Evolutionary conservation across 2,113 vertebrate genomes (phyloP), one percentile per base, ranked within the genome.

Genomic region (Lasiurus borealis): DNA sequence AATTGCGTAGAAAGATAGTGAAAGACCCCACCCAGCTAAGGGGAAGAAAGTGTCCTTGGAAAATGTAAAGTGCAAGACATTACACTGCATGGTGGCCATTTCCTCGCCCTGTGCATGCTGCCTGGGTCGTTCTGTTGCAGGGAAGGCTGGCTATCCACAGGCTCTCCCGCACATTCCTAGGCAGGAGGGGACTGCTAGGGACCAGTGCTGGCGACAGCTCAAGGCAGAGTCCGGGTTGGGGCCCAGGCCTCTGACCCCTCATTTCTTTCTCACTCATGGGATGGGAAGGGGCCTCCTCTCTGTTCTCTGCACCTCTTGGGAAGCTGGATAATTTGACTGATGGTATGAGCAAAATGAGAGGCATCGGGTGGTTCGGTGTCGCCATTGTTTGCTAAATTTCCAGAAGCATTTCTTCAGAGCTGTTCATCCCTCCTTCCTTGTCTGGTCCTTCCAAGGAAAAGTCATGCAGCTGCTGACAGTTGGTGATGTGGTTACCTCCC

Each of bases 341-440:
- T 25, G 78, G 66, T 84, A 78, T 97, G 95, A 96, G 95, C 93
- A 96, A 91, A 94, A 87, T 48, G 19, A 94, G 94, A 94, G 76
- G 77, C 8, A 95, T 85, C 34, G 57, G 46, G 76, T 48, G 73
- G 68, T 27, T 62, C 72, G 52, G 36, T 9, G 0, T 14, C 6
- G 72, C 92, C 90, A 84, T 97, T 98, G 64, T 71, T 85, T 3
- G 48, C 91, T 89, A 94, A 91, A 97, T 97, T 96, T 97, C 93
- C 44, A 86, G 91, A 82, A 92, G 59, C 14, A 0, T 94, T 95
- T 6, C 5, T 71, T 92, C 15, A 68, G 57, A 97, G 86, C 48
- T 27, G 4, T 96, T 97, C 97, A 73, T 95, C 97, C 97, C 96
- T 95, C 31, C 25, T 75, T 93, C 90, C 90, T 31, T 96, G 98